phyloP scores from a whole-genome alignment of 2,797 vertebrate species.

The Heteromormyrus szaboi region DNA sequence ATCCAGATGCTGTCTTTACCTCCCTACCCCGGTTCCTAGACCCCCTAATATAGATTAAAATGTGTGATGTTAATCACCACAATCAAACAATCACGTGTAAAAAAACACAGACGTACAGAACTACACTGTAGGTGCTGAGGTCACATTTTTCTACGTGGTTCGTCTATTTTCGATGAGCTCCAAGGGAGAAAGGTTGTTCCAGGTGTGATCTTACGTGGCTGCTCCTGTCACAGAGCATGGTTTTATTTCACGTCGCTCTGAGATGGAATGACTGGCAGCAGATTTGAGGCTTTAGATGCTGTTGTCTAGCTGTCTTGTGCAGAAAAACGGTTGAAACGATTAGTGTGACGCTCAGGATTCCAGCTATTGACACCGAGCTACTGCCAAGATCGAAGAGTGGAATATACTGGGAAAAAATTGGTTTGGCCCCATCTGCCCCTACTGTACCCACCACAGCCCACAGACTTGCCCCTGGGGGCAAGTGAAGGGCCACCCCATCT shows the following conservation, averaged over 20 bases:
- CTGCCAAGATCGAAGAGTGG: not conserved
- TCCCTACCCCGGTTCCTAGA: not conserved
- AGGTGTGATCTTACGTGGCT: not conserved
- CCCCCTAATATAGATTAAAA: not conserved
- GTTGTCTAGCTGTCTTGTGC: constrained; percentile 36
- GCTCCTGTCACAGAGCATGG: not conserved
- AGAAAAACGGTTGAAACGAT: constrained; percentile 46
- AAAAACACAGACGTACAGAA: not conserved
- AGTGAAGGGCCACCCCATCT: constrained; percentile 14
- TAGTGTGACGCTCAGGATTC: constrained; percentile 18
- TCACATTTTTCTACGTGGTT: not conserved
- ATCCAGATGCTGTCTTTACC: not conserved
- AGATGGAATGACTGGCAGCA: not conserved
- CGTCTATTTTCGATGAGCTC: not conserved
- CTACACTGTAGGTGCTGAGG: not conserved
- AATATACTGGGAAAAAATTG: not conserved
- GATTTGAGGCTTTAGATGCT: not conserved
- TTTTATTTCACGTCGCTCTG: not conserved
- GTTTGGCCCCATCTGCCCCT: not conserved
- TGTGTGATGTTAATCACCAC: not conserved
- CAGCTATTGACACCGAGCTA: constrained; percentile 2
- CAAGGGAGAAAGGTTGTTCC: not conserved
- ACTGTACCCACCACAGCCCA: not conserved
- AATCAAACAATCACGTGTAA: not conserved
- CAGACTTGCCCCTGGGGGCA: not conserved